phyloP scores from a whole-genome alignment of 2,797 vertebrate genomes.

The Mionectes olivaceus region DNA sequence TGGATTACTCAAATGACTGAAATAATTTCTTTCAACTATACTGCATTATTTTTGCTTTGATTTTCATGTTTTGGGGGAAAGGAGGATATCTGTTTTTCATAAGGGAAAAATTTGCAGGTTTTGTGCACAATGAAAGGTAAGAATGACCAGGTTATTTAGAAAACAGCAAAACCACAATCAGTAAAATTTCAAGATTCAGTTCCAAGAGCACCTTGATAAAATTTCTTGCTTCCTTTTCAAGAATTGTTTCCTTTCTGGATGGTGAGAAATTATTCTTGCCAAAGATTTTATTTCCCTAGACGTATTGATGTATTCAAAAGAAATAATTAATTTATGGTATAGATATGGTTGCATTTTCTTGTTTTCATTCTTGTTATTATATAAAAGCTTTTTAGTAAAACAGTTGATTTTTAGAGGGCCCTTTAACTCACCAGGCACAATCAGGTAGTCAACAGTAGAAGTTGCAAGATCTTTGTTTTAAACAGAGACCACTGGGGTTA shows the following conservation, averaged over 20 bases:
- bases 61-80: neutral
- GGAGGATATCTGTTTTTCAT: neutral
- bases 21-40: neutral
- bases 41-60: fast-evolving
- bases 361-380: neutral
- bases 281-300: neutral
- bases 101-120: neutral
- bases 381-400: neutral
- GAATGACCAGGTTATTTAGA: neutral
- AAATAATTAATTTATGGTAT: neutral
- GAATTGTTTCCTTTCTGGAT: neutral
- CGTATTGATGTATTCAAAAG: neutral
- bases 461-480: neutral
- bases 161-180: neutral
- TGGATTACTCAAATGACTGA: neutral
- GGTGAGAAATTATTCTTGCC: neutral
- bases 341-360: neutral
- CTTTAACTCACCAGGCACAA: neutral
- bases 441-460: neutral
- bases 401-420: neutral
- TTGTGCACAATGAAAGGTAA: neutral
- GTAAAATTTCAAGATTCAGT: neutral
- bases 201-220: neutral
- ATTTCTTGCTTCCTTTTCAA: neutral
- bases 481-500: neutral